Base-by-base conservation (phyloP, 1,140 invertebrate species). In the Dinothrombium tinctorium region DNA sequence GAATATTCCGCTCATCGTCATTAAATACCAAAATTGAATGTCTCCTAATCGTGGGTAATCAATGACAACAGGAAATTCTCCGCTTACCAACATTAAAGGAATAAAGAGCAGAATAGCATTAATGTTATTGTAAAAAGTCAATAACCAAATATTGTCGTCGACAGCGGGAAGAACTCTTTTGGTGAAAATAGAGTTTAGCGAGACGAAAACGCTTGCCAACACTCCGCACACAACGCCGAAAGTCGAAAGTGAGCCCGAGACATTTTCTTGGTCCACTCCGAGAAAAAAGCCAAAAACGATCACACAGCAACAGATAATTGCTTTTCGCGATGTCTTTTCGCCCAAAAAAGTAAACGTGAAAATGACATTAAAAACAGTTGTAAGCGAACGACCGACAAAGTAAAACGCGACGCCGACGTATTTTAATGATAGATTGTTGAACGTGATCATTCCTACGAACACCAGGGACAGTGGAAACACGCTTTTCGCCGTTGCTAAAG, bases 371-470 rank as follows among this genome's bases (percentile, higher is more conserved):
- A 98, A 98, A 4, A 99, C 89, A 2, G 92, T 98, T 3, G 92
- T 96, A 22, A 99, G 58, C 2, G 89, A 96, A 51, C 94, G 64
- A 17, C 89, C 89, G 45, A 99, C 74, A 51, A 92, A 96, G 61
- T 99, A 99, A 60, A 99, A 99, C 29, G 90, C 74, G 5, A 99
- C 84, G 11, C 76, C 89, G 25, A 96, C 89, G 62, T 90, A 74
- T 63, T 94, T 89, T 15, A 99, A 62, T 55, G 87, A 98, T 14
- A 99, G 63, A 58, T 98, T 98, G 59, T 98, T 99, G 48, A 83
- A 82, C 22, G 77, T 72, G 47, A 99, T 90, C 90, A 96, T 98
- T 36, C 67, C 63, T 26, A 87, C 83, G 60, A 96, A 99, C 41
- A 96, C 65, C 25, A 95, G 52, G 11, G 89, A 87, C 12, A 99